A percentile compares a stretch with the other conserved stretches of the same genome.
These are phyloP conservation scores for Tachysurus fulvidraco DNA, from an alignment of 2,113 vertebrate species.

Conservation along the genomic window DNA sequence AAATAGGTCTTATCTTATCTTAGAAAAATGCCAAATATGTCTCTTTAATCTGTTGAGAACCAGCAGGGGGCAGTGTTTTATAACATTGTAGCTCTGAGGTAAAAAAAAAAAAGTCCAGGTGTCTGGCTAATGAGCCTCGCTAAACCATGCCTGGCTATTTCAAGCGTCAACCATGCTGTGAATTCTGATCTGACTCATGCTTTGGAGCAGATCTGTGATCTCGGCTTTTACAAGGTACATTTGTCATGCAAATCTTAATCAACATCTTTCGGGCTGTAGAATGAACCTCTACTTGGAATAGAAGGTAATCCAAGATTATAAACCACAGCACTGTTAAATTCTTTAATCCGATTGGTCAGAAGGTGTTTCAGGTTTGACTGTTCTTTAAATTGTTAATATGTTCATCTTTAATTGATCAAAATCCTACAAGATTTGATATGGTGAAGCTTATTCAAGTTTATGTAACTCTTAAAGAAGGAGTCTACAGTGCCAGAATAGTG, in stretches of 20 bases:
- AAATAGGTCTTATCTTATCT: background rate
- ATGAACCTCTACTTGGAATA: background rate
- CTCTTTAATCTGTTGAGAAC: background rate
- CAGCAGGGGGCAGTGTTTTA: slow-evolving; percentile 71
- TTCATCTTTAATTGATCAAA: background rate
- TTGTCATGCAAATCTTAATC: slow-evolving; percentile 3
- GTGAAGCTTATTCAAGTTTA: background rate
- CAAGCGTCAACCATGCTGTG: slow-evolving; percentile 14
- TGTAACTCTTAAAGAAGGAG: background rate
- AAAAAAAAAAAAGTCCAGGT: slow-evolving; percentile 1
- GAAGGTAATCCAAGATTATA: background rate
- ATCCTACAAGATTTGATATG: background rate
- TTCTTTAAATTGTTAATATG: background rate
- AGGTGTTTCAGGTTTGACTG: background rate
- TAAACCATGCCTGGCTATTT: slow-evolving; percentile 14
- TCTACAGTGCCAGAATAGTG: background rate
- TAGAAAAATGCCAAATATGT: background rate
- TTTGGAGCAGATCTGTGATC: background rate
- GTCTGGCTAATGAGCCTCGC: slow-evolving; percentile 5
- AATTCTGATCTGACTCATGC: background rate
- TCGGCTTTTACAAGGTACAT: background rate
- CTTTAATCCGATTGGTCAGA: background rate
- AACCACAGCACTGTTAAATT: background rate
- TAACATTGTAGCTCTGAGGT: slow-evolving; percentile 31
- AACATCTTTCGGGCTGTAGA: background rate